These are phyloP conservation scores for Lasioglossum figueresi DNA, from an alignment of 2,888 invertebrate genomes.

Conservation along the genomic window DNA sequence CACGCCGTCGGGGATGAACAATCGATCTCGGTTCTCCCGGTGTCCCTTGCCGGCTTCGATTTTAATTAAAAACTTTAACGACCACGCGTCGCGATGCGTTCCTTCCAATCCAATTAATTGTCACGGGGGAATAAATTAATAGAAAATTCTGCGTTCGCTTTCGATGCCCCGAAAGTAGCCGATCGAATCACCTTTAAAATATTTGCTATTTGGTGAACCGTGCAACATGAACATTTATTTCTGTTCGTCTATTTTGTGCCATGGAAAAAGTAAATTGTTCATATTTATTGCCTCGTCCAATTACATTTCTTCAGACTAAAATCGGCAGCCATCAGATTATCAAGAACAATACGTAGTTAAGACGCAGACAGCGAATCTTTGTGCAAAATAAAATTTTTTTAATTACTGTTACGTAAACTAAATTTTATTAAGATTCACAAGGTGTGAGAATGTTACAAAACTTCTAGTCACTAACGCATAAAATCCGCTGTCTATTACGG, in stretches of 20 bases:
- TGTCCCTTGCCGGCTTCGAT: not conserved
- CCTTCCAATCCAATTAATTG: constrained; percentile 12
- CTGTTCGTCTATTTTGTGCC: not conserved
- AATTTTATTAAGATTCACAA: too few species aligned
- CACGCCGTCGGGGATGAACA: not conserved
- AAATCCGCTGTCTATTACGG: not conserved
- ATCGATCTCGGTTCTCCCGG: not conserved
- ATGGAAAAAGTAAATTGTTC: not conserved
- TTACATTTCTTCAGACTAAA: not conserved
- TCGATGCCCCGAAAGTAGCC: not conserved
- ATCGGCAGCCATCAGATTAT: not conserved
- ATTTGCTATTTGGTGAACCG: not conserved
- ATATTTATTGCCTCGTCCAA: not conserved
- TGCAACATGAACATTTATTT: not conserved
- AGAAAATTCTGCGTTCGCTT: not conserved
- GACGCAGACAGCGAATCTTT: too few species aligned
- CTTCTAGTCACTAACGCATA: not conserved
- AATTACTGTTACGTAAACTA: too few species aligned
- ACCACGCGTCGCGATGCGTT: not conserved
- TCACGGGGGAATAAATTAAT: not conserved
- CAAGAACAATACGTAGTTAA: too few species aligned
- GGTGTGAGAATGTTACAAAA: too few species aligned
- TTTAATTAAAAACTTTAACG: constrained; percentile 23
- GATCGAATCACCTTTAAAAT: not conserved
- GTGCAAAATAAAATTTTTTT: too few species aligned